A percentile compares a stretch with the other conserved stretches of the same genome.
Evolutionary conservation across 2,113 vertebrate species (phyloP).

Genomic region (Ceyx margarethae): DNA sequence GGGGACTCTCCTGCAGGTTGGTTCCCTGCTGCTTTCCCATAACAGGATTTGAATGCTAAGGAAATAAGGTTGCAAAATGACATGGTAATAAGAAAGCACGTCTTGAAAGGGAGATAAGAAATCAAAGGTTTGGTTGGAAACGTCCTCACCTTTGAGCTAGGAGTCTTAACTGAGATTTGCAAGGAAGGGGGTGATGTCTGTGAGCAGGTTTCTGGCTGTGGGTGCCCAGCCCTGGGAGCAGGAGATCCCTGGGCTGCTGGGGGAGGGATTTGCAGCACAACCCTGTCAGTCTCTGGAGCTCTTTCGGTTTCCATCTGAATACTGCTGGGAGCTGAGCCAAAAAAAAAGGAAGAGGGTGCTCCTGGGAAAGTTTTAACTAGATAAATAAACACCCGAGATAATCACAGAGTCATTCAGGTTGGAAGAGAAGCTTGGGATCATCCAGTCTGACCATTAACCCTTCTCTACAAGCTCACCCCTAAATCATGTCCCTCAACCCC

Average conservation of each 20-base stretch:
- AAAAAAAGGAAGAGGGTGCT: not conserved
- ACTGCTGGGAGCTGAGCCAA: not conserved
- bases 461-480: too few relatives aligned
- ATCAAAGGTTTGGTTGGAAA: not conserved
- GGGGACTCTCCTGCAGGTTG: accelerated
- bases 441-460: too few relatives aligned
- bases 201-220: accelerated
- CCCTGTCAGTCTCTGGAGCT: accelerated
- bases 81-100: not conserved
- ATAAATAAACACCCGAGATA: too few relatives aligned
- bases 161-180: not conserved
- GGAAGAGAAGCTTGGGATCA: too few relatives aligned
- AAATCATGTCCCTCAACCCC: too few relatives aligned
- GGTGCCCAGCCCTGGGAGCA: accelerated
- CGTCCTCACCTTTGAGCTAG: not conserved
- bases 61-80: slow-evolving; percentile 9
- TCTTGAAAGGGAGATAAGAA: not conserved
- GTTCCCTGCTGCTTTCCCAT: not conserved
- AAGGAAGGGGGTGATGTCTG: accelerated
- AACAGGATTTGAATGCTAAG: slow-evolving; percentile 6
- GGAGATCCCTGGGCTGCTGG: too few relatives aligned
- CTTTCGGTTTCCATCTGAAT: not conserved
- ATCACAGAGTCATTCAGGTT: too few relatives aligned
- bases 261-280: accelerated
- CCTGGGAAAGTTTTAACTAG: not conserved